Evolutionary conservation across 1,140 invertebrate species (phyloP), one percentile per base, ranked within the genome.

Genomic region (Asbolus verrucosus): DNA sequence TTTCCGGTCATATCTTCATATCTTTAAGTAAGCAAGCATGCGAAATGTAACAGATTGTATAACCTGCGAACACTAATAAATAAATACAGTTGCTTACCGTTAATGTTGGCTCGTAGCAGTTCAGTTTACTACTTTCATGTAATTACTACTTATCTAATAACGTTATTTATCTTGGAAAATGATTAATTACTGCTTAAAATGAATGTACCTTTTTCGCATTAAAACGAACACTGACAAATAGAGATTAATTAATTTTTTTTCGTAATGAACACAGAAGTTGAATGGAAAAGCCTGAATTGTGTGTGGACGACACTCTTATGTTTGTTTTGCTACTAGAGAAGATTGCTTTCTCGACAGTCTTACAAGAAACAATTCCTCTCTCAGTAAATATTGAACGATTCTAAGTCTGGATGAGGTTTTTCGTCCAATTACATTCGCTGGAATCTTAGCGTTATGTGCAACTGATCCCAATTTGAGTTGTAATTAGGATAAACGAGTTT

Each of bases 241-340:
- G 33, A 36, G 33, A 5, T 36, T 36, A 36, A 36, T 36, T 6
- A 36, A 36, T n/a, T 36, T 36, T 36, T 36, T 36, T 36, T 36
- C 33, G 2, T 8, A 8, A 27, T 8, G 24, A 27, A 46, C 13
- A 46, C 41, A n/a, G n/a, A 30, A 30, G 27, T 11, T 11, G 5
- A 36, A 36, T 11, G 11, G 33, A 2, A 36, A n/a, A 36, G 33
- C 11, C 33, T 8, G 33, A 6, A 11, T 36, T 36, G 33, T 36
- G 33, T 36, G n/a, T 36, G n/a, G 33, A 36, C 33, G 33, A 36
- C 33, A 36, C 33, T n/a, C 24, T 59, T 50, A 18, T 59, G 50
- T 59, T 59, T 59, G 50, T 59, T 59, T 5, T 59, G 18, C 50
- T 21, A 59, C 50, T 59, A 59, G 50, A 59, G 50, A 19, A 59